These are phyloP conservation scores for Apis dorsata DNA, from an alignment of 1,140 invertebrate genomes.

Conservation along the genomic window DNA sequence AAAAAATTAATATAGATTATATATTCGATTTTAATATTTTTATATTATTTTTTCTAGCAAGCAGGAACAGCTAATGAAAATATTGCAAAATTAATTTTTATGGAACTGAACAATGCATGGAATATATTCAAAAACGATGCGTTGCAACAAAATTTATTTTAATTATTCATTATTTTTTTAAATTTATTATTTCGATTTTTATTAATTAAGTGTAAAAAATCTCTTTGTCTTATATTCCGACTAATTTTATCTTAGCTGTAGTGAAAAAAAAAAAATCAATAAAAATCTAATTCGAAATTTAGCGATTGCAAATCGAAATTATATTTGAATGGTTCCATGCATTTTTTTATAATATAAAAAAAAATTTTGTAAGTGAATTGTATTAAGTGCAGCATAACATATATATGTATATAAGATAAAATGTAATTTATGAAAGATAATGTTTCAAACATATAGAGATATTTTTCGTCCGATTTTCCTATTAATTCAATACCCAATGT, in stretches of 20 bases:
- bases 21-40: not conserved
- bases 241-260: constrained; percentile 70
- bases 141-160: constrained; percentile 91
- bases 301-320: constrained; percentile 44
- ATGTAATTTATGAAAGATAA: constrained; percentile 73
- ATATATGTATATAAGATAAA: constrained; percentile 78
- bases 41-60: constrained; percentile 83
- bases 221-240: constrained; percentile 72
- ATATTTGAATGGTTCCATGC: constrained; percentile 44
- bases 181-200: not conserved
- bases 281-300: constrained; percentile 16
- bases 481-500: not conserved
- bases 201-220: constrained; percentile 61
- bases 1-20: not conserved
- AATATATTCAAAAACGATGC: constrained; percentile 96
- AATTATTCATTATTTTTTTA: constrained; percentile 47
- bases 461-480: constrained; percentile 74
- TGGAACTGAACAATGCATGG: constrained; percentile 99
- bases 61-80: constrained; percentile 93
- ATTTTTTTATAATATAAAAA: constrained; percentile 57
- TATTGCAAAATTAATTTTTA: constrained; percentile 98
- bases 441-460: constrained; percentile 76
- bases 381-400: constrained; percentile 48
- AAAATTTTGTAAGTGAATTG: constrained; percentile 39
- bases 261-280: constrained; percentile 12